A percentile compares a stretch with the other conserved stretches of the same genome.
phyloP scores from a whole-genome alignment of 2,888 invertebrate species.

The Diaperis boleti region DNA sequence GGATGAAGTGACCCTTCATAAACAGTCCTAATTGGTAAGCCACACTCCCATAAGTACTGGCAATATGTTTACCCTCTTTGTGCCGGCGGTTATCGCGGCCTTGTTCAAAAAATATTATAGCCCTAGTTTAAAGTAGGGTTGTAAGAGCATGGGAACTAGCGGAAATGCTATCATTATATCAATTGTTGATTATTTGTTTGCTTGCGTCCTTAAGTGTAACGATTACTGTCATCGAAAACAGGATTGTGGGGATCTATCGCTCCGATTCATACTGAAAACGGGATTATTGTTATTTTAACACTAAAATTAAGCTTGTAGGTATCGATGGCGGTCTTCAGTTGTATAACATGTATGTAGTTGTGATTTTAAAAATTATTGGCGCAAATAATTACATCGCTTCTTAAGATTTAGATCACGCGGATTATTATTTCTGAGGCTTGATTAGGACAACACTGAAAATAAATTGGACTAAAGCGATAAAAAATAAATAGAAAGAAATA shows the following conservation, averaged over 20 bases:
- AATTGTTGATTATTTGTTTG: slow-evolving; percentile 61
- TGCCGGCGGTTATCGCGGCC: slow-evolving; percentile 57
- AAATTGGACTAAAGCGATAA: too few relatives aligned
- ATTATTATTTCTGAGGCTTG: too few relatives aligned
- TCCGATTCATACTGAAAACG: neutral
- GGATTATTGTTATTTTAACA: neutral
- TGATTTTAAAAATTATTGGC: too few relatives aligned
- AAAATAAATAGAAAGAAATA: too few relatives aligned
- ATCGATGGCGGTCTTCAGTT: too few relatives aligned
- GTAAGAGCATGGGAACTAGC: slow-evolving; percentile 56
- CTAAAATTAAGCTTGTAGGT: neutral
- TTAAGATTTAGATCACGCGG: too few relatives aligned
- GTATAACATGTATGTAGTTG: too few relatives aligned
- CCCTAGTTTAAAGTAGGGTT: slow-evolving; percentile 59
- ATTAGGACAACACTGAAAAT: too few relatives aligned
- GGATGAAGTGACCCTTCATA: slow-evolving; percentile 46
- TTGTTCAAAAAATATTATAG: slow-evolving; percentile 61
- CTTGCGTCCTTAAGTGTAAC: slow-evolving; percentile 59
- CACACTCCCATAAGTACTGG: slow-evolving; percentile 61
- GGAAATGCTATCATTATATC: slow-evolving; percentile 57
- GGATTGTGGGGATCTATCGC: neutral
- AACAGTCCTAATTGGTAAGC: slow-evolving; percentile 64
- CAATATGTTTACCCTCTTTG: slow-evolving; percentile 57
- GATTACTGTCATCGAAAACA: slow-evolving; percentile 56
- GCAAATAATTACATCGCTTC: too few relatives aligned